Evolutionary conservation across 2,888 invertebrate genomes (phyloP), one percentile per base, ranked within the genome.

Genomic region (Synergus laeviventris): DNA sequence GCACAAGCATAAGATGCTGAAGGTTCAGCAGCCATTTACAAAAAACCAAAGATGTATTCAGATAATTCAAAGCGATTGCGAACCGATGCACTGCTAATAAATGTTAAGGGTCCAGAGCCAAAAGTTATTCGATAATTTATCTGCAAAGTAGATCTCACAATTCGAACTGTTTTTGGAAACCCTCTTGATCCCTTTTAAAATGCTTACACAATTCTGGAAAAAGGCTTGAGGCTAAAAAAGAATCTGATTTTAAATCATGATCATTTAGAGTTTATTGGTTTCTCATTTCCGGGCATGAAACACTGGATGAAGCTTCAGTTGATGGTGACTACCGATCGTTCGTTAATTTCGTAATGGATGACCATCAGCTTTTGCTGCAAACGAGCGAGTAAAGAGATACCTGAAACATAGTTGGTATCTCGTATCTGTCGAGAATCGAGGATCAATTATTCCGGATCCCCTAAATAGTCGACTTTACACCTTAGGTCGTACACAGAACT

Each of bases 381-480:
- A 82, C 81, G 81, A 82, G 77, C 81, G 80, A 74, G 80, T 81
- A 83, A 82, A 77, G 66, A 78, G 70, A 76, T 77, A 45, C 70
- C 77, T 74, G 73, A 75, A 60, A 66, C 74, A 31, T 66, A 76
- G 31, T 39, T 38, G 61, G 54, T 54, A 74, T 42, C 74, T 38
- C 36, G 18, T 42, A 54, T 49, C 38, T 66, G 66, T 74, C 74
- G 73, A 70, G 45, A 42, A 73, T 75, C 76, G 64, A n/a, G 77
- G 78, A 82, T 81, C 79, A 78, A 81, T 81, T 83, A 81, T 81
- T 83, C 79, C 77, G 82, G 76, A 81, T 75, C 75, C 79, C 75
- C 80, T 82, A 84, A 83, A 84, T 82, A 79, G 77, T 54, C 76
- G 74, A 78, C 78, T 85, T 85, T 84, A 81, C 74, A 76, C 74